These are phyloP conservation scores for Phalanger gymnotis DNA, from an alignment of 2,797 vertebrate genomes.

Conservation along the genomic window DNA sequence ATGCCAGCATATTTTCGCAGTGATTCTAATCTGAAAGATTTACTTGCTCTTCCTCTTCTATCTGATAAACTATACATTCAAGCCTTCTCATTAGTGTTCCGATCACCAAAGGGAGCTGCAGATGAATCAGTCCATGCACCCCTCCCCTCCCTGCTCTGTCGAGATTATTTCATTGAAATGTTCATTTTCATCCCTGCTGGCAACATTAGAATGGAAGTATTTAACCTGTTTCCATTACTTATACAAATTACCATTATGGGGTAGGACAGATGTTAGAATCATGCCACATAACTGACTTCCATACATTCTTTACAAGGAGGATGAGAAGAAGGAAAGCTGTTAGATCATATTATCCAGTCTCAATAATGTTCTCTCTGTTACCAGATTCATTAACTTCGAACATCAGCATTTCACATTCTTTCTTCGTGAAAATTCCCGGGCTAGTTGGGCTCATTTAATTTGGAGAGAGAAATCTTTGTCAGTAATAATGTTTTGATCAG, in stretches of 20 bases:
- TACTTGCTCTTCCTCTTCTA: slow-evolving; percentile 68
- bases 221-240: slow-evolving; percentile 87
- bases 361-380: slow-evolving; percentile 76
- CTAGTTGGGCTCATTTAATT: slow-evolving; percentile 82
- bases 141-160: slow-evolving; percentile 78
- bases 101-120: slow-evolving; percentile 78
- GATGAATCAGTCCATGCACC: slow-evolving; percentile 78
- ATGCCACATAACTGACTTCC: slow-evolving; percentile 79
- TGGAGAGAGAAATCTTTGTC: slow-evolving; percentile 82
- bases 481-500: slow-evolving; percentile 83
- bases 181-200: slow-evolving; percentile 84
- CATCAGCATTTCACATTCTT: slow-evolving; percentile 77
- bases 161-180: slow-evolving; percentile 83
- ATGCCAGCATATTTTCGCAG: slow-evolving; percentile 55
- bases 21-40: slow-evolving; percentile 74
- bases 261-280: slow-evolving; percentile 84
- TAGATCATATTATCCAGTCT: slow-evolving; percentile 79
- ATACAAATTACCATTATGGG: slow-evolving; percentile 84
- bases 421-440: slow-evolving; percentile 76
- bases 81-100: slow-evolving; percentile 78
- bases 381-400: slow-evolving; percentile 81
- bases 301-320: slow-evolving; percentile 76
- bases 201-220: slow-evolving; percentile 84
- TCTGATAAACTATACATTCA: slow-evolving; percentile 79
- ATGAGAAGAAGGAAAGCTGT: slow-evolving; percentile 77